These are phyloP conservation scores for Didymodactylos carnosus DNA, from an alignment of 2,888 invertebrate genomes.

Conservation along the genomic window DNA sequence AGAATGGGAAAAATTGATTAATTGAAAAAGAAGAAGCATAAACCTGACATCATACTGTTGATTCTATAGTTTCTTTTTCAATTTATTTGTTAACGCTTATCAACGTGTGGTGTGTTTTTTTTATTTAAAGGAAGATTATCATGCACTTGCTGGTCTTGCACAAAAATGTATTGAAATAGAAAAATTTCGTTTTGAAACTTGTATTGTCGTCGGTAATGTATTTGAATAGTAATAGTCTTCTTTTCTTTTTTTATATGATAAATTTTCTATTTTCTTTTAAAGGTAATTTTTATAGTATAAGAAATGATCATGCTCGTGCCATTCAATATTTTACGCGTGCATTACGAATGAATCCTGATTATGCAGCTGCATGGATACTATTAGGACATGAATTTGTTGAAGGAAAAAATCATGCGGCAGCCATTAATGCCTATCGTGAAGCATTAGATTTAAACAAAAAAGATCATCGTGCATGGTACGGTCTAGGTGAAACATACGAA, in stretches of 20 bases:
- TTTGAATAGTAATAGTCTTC: too few relatives aligned
- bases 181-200: constrained; percentile 87
- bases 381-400: constrained; percentile 99
- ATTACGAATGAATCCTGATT: constrained; percentile 72
- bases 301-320: constrained; percentile 90
- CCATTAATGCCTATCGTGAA: constrained; percentile 89
- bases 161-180: constrained; percentile 79
- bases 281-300: constrained; percentile 72
- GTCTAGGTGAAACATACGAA: constrained; percentile 91
- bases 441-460: constrained; percentile 86
- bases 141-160: constrained; percentile 73
- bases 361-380: constrained; percentile 83
- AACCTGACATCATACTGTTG: too few relatives aligned
- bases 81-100: too few relatives aligned
- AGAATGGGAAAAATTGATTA: too few relatives aligned
- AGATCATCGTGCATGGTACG: constrained; percentile 95
- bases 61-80: too few relatives aligned
- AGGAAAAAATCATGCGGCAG: constrained; percentile 87
- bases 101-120: too few relatives aligned
- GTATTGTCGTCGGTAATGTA: constrained; percentile 70
- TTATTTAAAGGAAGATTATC: constrained; percentile 49
- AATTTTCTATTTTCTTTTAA: neutral
- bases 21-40: too few relatives aligned
- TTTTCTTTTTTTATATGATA: neutral
- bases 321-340: constrained; percentile 87